These are phyloP conservation scores for Gobio gobio DNA, from an alignment of 2,113 vertebrate species.

Conservation along the genomic window DNA sequence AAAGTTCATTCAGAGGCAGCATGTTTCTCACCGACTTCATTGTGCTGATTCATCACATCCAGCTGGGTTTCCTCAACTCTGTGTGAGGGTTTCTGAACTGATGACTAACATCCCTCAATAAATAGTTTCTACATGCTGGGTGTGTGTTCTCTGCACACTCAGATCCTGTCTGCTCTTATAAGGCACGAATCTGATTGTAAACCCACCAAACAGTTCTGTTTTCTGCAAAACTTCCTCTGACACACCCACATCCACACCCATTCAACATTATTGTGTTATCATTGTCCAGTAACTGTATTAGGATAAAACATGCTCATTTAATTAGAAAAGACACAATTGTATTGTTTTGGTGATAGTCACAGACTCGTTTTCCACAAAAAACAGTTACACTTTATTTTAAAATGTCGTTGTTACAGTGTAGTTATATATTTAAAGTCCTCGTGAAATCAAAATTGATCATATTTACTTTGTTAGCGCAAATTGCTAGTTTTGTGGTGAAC, in stretches of 20 bases:
- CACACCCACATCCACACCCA: slow-evolving; percentile 35
- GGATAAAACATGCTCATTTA: neutral
- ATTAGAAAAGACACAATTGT: neutral
- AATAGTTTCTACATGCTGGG: slow-evolving; percentile 60
- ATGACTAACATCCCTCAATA: slow-evolving; percentile 55
- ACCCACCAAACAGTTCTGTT: slow-evolving; percentile 48
- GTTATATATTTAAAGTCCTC: no score
- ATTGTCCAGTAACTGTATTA: neutral
- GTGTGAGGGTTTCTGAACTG: slow-evolving; percentile 24
- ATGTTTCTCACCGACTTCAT: neutral
- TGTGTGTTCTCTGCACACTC: slow-evolving; percentile 61
- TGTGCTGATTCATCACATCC: slow-evolving; percentile 46
- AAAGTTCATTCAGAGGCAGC: neutral
- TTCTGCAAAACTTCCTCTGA: slow-evolving; percentile 53
- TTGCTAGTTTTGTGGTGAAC: no score
- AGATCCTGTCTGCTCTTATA: slow-evolving; percentile 72
- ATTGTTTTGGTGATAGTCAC: neutral
- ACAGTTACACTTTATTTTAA: no score
- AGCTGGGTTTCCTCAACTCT: slow-evolving; percentile 27
- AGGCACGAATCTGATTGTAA: slow-evolving; percentile 52
- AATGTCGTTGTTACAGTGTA: no score
- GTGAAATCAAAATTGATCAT: no score
- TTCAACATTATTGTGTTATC: neutral
- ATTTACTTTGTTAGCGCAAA: no score
- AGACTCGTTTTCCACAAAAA: neutral